These are phyloP conservation scores for Dipodomys spectabilis DNA, from an alignment of 2,113 vertebrate genomes.

Conservation along the genomic window DNA sequence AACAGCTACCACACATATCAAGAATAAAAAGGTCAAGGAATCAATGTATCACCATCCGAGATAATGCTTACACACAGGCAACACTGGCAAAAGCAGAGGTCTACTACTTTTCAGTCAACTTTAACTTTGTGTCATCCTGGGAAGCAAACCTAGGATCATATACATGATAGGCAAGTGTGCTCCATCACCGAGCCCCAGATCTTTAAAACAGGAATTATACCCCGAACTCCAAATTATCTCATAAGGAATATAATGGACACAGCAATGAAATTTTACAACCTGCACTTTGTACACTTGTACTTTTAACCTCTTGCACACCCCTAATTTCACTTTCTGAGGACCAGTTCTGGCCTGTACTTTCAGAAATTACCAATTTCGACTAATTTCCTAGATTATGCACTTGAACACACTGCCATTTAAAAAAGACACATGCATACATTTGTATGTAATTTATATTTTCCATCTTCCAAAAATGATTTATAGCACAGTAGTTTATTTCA, in stretches of 20 bases:
- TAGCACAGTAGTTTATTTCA: conserved; percentile 33
- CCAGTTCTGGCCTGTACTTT: not conserved
- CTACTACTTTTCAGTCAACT: not conserved
- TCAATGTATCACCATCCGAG: not conserved
- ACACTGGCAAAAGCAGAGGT: not conserved
- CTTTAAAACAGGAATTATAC: not conserved
- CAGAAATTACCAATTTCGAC: not conserved
- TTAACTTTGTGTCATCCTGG: not conserved
- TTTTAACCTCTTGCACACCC: not conserved
- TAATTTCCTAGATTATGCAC: not conserved
- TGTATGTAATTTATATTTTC: conserved; percentile 11
- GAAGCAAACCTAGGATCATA: not conserved
- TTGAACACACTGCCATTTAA: not conserved
- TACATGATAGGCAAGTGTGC: not conserved
- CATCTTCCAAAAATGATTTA: conserved; percentile 38
- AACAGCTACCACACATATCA: not conserved
- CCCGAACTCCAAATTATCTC: not conserved
- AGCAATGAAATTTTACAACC: not conserved
- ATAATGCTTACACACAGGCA: not conserved
- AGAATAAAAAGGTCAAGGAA: not conserved
- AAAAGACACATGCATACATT: conserved; percentile 12
- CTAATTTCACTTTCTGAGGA: not conserved
- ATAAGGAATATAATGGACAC: not conserved
- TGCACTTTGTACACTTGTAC: not conserved
- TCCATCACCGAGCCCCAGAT: not conserved